Conservation (phyloP, 2,113 vertebrate species). For the Xyliphius kryptos region DNA sequence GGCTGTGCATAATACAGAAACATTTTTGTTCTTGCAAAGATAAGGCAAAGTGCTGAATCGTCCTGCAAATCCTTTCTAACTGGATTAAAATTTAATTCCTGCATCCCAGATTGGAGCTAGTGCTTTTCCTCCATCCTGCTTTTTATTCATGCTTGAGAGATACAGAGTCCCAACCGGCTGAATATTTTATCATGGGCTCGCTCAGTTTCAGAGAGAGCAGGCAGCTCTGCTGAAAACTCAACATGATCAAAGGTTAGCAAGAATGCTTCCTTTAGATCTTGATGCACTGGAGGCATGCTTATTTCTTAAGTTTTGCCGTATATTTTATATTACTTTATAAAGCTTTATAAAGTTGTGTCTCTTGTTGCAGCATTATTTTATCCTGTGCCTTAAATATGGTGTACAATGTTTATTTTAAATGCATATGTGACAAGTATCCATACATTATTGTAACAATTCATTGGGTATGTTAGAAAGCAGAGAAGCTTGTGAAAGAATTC, state of each 20-base stretch:
- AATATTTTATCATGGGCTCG: conserved; percentile 68
- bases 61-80: conserved; percentile 67
- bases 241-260: conserved; percentile 8
- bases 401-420: too few species aligned
- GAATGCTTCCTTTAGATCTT: too few species aligned
- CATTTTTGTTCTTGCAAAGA: conserved; percentile 24
- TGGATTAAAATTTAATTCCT: conserved; percentile 87
- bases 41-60: conserved; percentile 78
- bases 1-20: neutral
- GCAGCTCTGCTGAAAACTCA: conserved; percentile 43
- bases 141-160: conserved; percentile 70
- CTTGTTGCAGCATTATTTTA: too few species aligned
- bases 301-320: too few species aligned
- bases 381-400: too few species aligned
- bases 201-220: conserved; percentile 49
- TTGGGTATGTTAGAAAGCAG: too few species aligned
- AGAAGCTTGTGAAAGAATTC: too few species aligned
- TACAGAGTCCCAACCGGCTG: conserved; percentile 65
- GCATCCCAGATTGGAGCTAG: conserved; percentile 55
- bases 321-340: too few species aligned
- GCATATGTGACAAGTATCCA: too few species aligned
- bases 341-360: too few species aligned
- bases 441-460: too few species aligned
- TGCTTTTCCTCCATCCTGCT: conserved; percentile 50
- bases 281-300: too few species aligned